Conservation (phyloP, 2,888 invertebrate species). For the Eupsilia transversa region DNA sequence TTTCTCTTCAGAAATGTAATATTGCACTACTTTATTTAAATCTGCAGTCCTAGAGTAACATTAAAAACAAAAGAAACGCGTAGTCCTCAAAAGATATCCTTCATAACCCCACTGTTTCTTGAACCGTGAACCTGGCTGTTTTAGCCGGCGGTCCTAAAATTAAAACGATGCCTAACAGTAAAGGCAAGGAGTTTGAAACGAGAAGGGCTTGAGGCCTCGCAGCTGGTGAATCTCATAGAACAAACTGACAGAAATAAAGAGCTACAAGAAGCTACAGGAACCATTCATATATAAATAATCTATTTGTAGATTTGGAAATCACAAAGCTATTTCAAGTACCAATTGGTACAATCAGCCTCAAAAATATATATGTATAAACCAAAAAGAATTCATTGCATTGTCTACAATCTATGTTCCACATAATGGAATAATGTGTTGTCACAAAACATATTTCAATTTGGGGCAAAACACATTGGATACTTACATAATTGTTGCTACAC, state of each 20-base stretch:
- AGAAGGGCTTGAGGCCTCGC: conserved; percentile 44
- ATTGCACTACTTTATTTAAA: neutral
- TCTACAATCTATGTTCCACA: no score
- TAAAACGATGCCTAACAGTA: conserved; percentile 32
- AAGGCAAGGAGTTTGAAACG: conserved; percentile 45
- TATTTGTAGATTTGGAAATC: neutral
- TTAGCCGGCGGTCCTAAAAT: conserved; percentile 44
- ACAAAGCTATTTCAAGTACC: neutral
- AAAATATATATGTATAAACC: no score
- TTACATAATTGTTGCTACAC: no score
- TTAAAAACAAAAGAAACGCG: neutral
- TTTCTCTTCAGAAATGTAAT: neutral
- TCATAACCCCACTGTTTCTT: conserved; percentile 13
- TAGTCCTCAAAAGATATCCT: conserved; percentile 9
- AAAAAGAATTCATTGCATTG: no score
- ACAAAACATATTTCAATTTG: no score
- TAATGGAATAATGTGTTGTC: no score
- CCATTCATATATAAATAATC: neutral
- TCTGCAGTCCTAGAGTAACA: neutral
- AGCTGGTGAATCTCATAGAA: conserved; percentile 50
- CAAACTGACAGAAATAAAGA: neutral
- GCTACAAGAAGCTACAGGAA: neutral
- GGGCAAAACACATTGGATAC: no score
- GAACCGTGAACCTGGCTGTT: conserved; percentile 36
- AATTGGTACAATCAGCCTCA: neutral